phyloP scores from a whole-genome alignment of 2,888 invertebrate species.

The Amiota minor region DNA sequence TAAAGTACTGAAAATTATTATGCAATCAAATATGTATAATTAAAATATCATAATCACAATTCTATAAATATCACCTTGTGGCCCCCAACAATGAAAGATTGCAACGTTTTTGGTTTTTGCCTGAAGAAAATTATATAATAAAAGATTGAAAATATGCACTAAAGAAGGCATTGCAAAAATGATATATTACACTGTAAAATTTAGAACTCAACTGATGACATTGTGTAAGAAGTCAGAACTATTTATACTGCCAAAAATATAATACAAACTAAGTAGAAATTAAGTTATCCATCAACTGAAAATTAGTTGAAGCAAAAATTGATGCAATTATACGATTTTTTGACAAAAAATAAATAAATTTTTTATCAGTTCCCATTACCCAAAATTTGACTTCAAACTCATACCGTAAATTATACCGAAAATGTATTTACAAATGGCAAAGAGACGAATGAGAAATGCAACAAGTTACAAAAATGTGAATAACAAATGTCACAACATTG shows the following conservation, averaged over 20 bases:
- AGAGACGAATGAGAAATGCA: neutral
- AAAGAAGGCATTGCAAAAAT: conserved; percentile 37
- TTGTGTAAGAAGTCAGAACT: neutral
- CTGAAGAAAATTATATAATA: conserved; percentile 61
- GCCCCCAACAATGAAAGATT: conserved; percentile 66
- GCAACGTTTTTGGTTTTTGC: conserved; percentile 52
- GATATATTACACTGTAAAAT: neutral
- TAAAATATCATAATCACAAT: too few relatives aligned
- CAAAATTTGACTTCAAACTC: too few relatives aligned
- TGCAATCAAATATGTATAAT: too few relatives aligned
- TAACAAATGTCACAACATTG: conserved; percentile 41
- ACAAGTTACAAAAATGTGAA: neutral
- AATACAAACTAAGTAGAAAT: neutral
- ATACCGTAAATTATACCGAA: too few relatives aligned
- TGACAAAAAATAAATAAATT: too few relatives aligned
- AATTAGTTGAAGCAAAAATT: neutral
- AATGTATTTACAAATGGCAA: too few relatives aligned
- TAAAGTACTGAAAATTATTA: conserved; percentile 46
- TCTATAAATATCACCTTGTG: conserved; percentile 46
- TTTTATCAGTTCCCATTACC: too few relatives aligned
- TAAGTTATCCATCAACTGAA: conserved; percentile 8
- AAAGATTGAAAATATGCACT: conserved; percentile 54
- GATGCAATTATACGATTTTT: neutral
- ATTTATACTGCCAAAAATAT: conserved; percentile 21
- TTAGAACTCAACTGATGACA: neutral